Conservation (phyloP, 35 echinoderm and acorn worm species). For the Heliocidaris tuberculata region DNA sequence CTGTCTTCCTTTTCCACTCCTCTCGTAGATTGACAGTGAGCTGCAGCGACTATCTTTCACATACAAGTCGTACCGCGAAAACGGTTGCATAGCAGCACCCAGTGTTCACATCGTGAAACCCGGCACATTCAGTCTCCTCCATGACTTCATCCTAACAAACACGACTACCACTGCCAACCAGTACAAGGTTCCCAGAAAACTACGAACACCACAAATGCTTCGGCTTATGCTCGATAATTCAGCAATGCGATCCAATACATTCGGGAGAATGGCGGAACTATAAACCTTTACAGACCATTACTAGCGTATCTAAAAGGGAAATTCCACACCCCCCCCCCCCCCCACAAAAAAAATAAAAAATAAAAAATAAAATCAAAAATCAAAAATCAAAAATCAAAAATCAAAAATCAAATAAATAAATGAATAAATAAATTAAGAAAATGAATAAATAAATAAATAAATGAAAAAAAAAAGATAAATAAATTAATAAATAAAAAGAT, state of each 20-base stretch:
- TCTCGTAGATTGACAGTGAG: slow-evolving; percentile 52
- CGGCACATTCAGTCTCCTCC: slow-evolving; percentile 48
- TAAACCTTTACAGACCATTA: not conserved
- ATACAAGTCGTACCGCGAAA: slow-evolving; percentile 40
- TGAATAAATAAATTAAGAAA: too few relatives aligned
- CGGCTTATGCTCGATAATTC: slow-evolving; percentile 49
- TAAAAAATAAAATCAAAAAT: too few relatives aligned
- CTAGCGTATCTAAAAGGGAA: too few relatives aligned
- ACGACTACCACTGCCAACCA: slow-evolving; percentile 46
- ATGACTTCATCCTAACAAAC: slow-evolving; percentile 39
- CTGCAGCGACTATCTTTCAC: slow-evolving; percentile 8
- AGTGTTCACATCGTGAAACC: slow-evolving; percentile 45
- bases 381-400: too few relatives aligned
- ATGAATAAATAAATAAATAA: too few relatives aligned
- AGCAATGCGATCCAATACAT: not conserved
- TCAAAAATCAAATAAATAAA: too few relatives aligned
- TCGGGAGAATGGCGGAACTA: not conserved
- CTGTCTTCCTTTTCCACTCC: not conserved
- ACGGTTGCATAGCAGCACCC: slow-evolving; percentile 32
- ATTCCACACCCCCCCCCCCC: too few relatives aligned
- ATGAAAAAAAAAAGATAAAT: too few relatives aligned
- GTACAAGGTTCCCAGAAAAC: slow-evolving; percentile 61
- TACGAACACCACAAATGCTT: slow-evolving; percentile 42
- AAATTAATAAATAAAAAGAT: too few relatives aligned
- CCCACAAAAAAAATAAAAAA: too few relatives aligned